Conservation (phyloP, 2,888 invertebrate species). For the Dascillus cervinus region DNA sequence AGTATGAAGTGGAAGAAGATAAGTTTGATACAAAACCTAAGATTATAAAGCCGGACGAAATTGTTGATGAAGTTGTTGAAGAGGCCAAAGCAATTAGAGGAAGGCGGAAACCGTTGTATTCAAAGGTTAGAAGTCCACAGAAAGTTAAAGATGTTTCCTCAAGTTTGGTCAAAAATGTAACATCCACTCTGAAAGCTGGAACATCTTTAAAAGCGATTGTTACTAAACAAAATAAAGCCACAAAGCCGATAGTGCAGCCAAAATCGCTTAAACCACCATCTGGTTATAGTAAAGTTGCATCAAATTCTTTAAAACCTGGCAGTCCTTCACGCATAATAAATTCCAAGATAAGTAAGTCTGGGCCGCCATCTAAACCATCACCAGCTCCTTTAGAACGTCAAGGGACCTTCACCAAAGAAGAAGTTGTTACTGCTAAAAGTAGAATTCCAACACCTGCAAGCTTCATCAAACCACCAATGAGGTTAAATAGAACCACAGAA, state of each 20-base stretch:
- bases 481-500: constrained; percentile 35
- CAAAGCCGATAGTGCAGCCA: constrained; percentile 3
- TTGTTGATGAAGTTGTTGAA: constrained; percentile 24
- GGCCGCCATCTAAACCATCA: constrained; percentile 6
- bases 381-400: constrained; percentile 64
- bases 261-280: constrained; percentile 15
- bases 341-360: not conserved
- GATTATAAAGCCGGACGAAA: constrained; percentile 51
- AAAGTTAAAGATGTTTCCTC: constrained; percentile 32
- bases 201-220: constrained; percentile 13
- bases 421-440: constrained; percentile 40
- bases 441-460: constrained; percentile 17
- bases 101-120: constrained; percentile 60
- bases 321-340: not conserved
- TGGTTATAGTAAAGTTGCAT: constrained; percentile 5
- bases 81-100: constrained; percentile 46
- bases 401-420: constrained; percentile 89
- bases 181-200: constrained; percentile 22
- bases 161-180: constrained; percentile 36
- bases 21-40: constrained; percentile 47
- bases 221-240: constrained; percentile 7
- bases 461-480: constrained; percentile 28
- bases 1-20: constrained; percentile 32
- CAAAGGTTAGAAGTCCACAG: constrained; percentile 27
- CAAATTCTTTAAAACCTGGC: constrained; percentile 3